phyloP scores from a whole-genome alignment of 2,888 invertebrate genomes.

The Leistus spinibarbis region DNA sequence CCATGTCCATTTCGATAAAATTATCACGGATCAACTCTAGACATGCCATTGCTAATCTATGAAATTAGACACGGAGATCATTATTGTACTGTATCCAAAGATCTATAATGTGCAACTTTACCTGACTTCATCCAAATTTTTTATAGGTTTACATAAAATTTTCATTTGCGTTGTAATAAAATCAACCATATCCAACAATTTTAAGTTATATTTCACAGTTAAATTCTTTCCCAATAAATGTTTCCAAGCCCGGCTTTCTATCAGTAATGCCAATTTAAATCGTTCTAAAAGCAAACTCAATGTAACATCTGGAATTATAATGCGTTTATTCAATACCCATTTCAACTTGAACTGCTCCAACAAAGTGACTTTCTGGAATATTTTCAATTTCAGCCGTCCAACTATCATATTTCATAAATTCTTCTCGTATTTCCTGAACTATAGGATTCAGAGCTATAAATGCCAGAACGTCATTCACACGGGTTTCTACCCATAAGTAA shows the following conservation, averaged over 20 bases:
- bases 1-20: slow-evolving; percentile 81
- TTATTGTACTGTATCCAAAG: background rate
- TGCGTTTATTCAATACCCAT: too few relatives aligned
- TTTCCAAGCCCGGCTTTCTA: slow-evolving; percentile 84
- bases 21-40: slow-evolving; percentile 76
- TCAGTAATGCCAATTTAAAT: slow-evolving; percentile 68
- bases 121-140: slow-evolving; percentile 76
- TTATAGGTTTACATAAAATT: slow-evolving; percentile 70
- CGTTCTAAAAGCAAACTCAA: slow-evolving; percentile 60
- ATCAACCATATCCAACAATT: slow-evolving; percentile 71
- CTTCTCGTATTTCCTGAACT: slow-evolving; percentile 76
- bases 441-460: slow-evolving; percentile 75
- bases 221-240: slow-evolving; percentile 71
- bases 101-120: slow-evolving; percentile 40
- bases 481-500: slow-evolving; percentile 77
- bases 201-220: slow-evolving; percentile 70
- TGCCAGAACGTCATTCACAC: slow-evolving; percentile 69
- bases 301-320: too few relatives aligned
- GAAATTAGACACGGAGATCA: background rate
- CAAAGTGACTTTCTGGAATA: slow-evolving; percentile 66
- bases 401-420: slow-evolving; percentile 72
- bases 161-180: slow-evolving; percentile 80
- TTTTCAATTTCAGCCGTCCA: slow-evolving; percentile 68
- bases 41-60: slow-evolving; percentile 78
- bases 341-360: slow-evolving; percentile 78